These are phyloP conservation scores for Cranoglanis bouderius DNA, from an alignment of 2,113 vertebrate genomes.

Conservation along the genomic window DNA sequence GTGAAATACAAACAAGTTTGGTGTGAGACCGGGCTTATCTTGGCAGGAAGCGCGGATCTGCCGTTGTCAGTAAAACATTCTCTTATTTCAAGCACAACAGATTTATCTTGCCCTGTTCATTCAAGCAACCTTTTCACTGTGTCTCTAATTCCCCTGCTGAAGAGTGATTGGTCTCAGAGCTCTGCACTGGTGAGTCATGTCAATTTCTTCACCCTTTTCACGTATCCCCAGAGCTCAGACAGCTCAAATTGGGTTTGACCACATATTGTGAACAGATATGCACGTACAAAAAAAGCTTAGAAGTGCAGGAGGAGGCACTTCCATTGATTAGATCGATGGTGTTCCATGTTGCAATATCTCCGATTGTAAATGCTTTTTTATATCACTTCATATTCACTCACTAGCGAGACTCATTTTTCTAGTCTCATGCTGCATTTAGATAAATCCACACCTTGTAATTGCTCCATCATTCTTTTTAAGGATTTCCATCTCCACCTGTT, in stretches of 20 bases:
- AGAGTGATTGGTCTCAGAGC: constrained; percentile 24
- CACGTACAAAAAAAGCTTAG: neutral
- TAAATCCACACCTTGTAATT: neutral
- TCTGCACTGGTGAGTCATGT: constrained; percentile 48
- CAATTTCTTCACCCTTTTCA: constrained; percentile 38
- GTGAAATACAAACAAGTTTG: neutral
- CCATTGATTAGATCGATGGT: neutral
- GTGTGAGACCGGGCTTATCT: neutral
- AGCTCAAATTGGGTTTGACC: constrained; percentile 33
- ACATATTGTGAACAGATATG: constrained; percentile 8
- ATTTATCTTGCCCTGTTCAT: neutral
- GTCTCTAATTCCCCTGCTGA: neutral
- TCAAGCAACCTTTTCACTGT: neutral
- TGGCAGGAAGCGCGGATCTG: neutral
- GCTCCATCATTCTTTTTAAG: neutral
- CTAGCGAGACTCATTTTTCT: neutral
- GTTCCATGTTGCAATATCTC: neutral
- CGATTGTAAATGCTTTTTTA: neutral
- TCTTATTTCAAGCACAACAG: neutral
- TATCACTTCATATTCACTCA: neutral
- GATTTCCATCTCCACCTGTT: neutral
- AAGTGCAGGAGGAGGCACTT: neutral
- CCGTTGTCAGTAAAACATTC: neutral
- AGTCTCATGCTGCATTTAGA: neutral
- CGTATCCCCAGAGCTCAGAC: constrained; percentile 18